Conservation (phyloP, 2,888 invertebrate genomes). For the Smittia aterrima region DNA sequence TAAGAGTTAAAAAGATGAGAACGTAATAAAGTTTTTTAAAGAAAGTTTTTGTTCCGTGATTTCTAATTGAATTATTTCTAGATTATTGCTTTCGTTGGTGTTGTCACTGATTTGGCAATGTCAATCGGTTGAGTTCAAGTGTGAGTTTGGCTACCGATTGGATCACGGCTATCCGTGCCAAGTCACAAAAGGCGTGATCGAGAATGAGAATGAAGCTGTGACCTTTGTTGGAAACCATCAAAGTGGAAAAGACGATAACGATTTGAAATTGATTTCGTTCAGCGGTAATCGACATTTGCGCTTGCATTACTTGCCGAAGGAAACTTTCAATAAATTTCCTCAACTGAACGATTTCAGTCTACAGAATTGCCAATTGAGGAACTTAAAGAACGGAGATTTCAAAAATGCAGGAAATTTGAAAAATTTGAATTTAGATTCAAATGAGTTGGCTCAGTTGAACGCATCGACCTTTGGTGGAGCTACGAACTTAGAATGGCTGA, state of each 20-base stretch:
- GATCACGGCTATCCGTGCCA: slow-evolving; percentile 34
- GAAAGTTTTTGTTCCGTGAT: not conserved
- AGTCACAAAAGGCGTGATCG: slow-evolving; percentile 17
- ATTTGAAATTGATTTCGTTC: slow-evolving; percentile 34
- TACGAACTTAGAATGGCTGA: slow-evolving; percentile 7
- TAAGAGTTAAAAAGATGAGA: not conserved
- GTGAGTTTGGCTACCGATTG: slow-evolving; percentile 25
- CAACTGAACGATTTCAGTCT: slow-evolving; percentile 32
- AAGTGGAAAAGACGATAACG: slow-evolving; percentile 31
- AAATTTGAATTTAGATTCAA: slow-evolving; percentile 23
- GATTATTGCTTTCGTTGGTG: not conserved
- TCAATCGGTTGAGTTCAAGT: slow-evolving; percentile 11
- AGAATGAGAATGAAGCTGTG: slow-evolving; percentile 13
- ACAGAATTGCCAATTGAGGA: slow-evolving; percentile 21
- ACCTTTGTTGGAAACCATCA: slow-evolving; percentile 33
- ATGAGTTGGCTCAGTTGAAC: slow-evolving; percentile 13
- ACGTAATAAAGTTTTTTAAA: slow-evolving; percentile 22
- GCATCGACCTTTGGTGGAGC: slow-evolving; percentile 25
- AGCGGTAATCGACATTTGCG: slow-evolving; percentile 34
- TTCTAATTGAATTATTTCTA: not conserved
- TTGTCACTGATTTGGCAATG: not conserved
- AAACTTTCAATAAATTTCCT: slow-evolving; percentile 21
- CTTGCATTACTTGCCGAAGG: slow-evolving; percentile 22
- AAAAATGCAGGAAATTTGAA: slow-evolving; percentile 5
- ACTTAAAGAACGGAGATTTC: slow-evolving; percentile 21